Evolutionary conservation across 2,888 invertebrate species (phyloP), one percentile per base, ranked within the genome.

Genomic region (Drosophila austrosaltans): DNA sequence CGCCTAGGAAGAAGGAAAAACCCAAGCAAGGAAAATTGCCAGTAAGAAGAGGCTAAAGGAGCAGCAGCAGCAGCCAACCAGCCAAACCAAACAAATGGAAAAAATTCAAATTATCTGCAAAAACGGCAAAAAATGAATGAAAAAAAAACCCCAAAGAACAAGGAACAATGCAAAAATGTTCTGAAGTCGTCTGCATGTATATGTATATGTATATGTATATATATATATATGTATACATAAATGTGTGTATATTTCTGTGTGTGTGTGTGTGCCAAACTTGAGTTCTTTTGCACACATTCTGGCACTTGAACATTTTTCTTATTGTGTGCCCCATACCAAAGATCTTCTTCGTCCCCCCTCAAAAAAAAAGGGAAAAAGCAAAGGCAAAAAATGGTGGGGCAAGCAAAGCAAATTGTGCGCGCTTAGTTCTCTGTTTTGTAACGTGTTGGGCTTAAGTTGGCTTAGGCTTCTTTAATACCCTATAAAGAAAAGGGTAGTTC

Each of bases 371-470:
- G 16, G 16, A 30, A 39, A 22, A 48, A 12, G 10, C 8, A n/a
- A 0, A n/a, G 36, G 8, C 7, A 53, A 48, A 6, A 40, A 60
- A 3, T 22, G 16, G 32, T 42, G 59, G n/a, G 20, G 48, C 48
- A 48, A 48, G 12, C 42, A 39, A 25, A 53, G 75, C 88, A 81
- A 88, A 86, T 86, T 83, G 87, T 76, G 74, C 73, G 80, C 79
- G 69, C 72, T 48, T 48, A 48, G 48, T 48, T 48, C 48, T 76
- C 62, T 76, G 88, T 81, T 76, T 78, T 88, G 87, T 88, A 83
- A 83, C 83, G 87, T 83, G 88, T 83, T 83, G 83, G 86, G 78
- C 83, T 83, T 88, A 88, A 86, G 81, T 86, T 83, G 81, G 88
- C 88, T 88, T 86, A 73, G 83, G 78, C 81, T 72, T 76, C 58